These are phyloP conservation scores for Ormyrus nitidulus DNA, from an alignment of 2,888 invertebrate species.

Conservation along the genomic window DNA sequence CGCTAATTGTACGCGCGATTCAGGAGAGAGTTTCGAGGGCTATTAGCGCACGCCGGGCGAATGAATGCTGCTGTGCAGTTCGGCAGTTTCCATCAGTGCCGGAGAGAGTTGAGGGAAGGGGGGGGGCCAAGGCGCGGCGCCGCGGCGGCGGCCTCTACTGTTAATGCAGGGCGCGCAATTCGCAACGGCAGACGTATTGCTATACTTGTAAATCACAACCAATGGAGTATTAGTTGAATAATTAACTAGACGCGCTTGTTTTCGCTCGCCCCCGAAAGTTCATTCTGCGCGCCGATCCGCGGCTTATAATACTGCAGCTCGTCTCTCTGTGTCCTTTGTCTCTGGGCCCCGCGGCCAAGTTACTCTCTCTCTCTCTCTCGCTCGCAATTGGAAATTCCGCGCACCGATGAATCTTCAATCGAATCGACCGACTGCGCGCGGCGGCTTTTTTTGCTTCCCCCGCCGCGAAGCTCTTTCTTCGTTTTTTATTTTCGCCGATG, in stretches of 20 bases:
- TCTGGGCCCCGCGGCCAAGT: neutral
- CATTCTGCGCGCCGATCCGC: neutral
- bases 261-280: neutral
- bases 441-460: neutral
- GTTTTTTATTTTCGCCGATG: neutral
- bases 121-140: too few species aligned
- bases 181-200: slow-evolving; percentile 47
- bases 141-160: too few species aligned
- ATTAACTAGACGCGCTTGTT: slow-evolving; percentile 61
- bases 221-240: slow-evolving; percentile 71
- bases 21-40: too few species aligned
- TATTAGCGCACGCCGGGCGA: too few species aligned
- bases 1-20: too few species aligned
- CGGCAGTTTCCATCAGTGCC: too few species aligned
- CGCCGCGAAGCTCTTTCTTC: neutral
- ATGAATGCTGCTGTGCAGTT: too few species aligned
- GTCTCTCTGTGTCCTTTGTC: neutral
- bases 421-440: slow-evolving; percentile 25
- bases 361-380: neutral
- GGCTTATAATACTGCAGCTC: neutral
- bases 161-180: too few species aligned
- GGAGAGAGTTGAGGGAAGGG: too few species aligned
- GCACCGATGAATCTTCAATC: slow-evolving; percentile 43
- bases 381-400: slow-evolving; percentile 41
- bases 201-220: slow-evolving; percentile 70